These are phyloP conservation scores for Rhinoraja longicauda DNA, from an alignment of 2,797 vertebrate genomes.

Conservation along the genomic window DNA sequence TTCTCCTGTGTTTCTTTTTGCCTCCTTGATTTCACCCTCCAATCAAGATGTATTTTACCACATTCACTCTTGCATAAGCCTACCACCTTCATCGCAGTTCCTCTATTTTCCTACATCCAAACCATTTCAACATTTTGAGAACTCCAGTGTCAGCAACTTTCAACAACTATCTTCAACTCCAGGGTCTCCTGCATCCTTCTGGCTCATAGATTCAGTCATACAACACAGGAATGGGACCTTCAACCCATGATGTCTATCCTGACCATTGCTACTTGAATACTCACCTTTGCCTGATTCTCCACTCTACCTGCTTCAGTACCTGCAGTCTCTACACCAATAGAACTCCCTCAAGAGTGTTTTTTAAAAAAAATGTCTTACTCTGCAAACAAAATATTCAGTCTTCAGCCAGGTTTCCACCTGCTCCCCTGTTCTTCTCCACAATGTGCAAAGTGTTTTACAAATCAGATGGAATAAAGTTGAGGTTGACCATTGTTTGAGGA, in stretches of 20 bases:
- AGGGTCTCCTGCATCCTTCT: background rate
- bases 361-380: too few species aligned
- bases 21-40: background rate
- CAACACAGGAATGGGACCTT: too few species aligned
- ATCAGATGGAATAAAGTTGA: background rate
- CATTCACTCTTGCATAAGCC: background rate
- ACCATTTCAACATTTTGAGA: background rate
- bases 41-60: background rate
- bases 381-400: background rate
- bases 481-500: background rate
- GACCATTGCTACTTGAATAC: background rate
- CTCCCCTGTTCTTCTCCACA: background rate
- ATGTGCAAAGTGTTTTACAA: background rate
- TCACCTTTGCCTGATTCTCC: background rate
- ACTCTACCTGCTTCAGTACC: background rate
- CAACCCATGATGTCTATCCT: too few species aligned
- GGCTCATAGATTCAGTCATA: too few species aligned
- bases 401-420: background rate
- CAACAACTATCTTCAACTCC: background rate
- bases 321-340: background rate
- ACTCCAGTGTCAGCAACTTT: background rate
- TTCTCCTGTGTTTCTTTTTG: background rate
- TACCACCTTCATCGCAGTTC: background rate
- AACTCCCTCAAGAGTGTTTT: background rate
- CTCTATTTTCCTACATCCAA: background rate